These are phyloP conservation scores for Scytalopus superciliaris DNA, from an alignment of 2,113 vertebrate species.

Conservation along the genomic window DNA sequence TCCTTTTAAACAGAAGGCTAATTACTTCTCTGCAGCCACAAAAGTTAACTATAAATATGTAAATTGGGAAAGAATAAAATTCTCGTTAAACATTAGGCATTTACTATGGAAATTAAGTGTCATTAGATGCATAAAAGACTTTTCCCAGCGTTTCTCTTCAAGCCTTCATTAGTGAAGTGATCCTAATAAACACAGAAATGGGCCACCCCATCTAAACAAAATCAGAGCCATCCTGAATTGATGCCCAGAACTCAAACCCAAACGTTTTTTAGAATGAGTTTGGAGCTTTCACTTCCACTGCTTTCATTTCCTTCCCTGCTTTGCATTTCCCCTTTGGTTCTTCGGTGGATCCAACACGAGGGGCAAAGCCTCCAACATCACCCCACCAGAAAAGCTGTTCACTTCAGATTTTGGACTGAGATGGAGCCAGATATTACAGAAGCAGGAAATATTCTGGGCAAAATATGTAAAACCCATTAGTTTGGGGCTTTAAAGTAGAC, in stretches of 20 bases:
- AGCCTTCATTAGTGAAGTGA: slow-evolving; percentile 8
- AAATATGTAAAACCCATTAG: background rate
- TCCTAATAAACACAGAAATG: background rate
- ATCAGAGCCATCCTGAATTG: background rate
- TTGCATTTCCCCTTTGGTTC: background rate
- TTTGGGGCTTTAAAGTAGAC: background rate
- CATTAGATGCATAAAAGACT: slow-evolving; percentile 55
- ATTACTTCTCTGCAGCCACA: slow-evolving; percentile 41
- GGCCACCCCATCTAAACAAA: background rate
- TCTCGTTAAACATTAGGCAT: slow-evolving; percentile 63
- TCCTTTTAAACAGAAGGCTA: slow-evolving; percentile 44
- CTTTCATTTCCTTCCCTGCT: background rate
- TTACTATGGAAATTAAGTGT: slow-evolving; percentile 67
- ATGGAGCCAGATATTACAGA: background rate
- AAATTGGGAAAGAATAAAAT: slow-evolving; percentile 60
- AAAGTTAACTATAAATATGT: slow-evolving; percentile 68
- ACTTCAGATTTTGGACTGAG: background rate
- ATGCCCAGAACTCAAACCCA: slow-evolving; percentile 2
- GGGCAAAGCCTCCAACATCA: background rate
- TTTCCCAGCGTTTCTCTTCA: slow-evolving; percentile 17
- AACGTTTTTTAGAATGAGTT: background rate
- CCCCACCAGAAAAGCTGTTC: background rate
- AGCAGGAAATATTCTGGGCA: background rate
- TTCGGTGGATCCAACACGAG: background rate
- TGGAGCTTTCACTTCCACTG: background rate